A percentile compares a stretch with the other conserved stretches of the same genome.
These are phyloP conservation scores for Odocoileus virginianus DNA, from an alignment of 2,113 vertebrate species.

Conservation along the genomic window DNA sequence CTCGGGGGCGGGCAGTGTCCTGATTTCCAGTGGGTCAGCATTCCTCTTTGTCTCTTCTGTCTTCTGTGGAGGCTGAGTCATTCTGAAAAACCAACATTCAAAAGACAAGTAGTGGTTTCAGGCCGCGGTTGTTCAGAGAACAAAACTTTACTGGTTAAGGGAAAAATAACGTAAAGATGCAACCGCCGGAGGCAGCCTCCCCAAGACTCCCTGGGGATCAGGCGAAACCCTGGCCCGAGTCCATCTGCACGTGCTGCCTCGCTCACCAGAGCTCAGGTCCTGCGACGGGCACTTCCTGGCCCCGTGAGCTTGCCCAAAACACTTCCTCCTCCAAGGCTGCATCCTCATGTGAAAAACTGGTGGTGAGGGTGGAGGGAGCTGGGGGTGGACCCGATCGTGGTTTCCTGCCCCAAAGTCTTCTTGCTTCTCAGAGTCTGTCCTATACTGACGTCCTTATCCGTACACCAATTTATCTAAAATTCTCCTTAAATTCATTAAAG, in stretches of 20 bases:
- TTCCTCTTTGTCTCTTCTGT: neutral
- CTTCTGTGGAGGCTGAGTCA: neutral
- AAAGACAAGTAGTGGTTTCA: neutral
- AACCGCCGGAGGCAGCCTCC: rapidly evolving
- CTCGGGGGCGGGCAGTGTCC: neutral
- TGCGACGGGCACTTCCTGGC: rapidly evolving
- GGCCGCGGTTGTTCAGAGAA: neutral
- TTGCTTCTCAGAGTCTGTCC: neutral
- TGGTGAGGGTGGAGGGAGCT: rapidly evolving
- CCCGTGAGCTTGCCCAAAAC: neutral
- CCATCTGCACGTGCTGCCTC: no score
- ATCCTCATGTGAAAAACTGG: neutral
- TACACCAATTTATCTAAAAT: rapidly evolving
- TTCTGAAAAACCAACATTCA: neutral
- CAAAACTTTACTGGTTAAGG: neutral
- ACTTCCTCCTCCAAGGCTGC: neutral
- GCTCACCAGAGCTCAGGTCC: neutral
- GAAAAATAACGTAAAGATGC: neutral
- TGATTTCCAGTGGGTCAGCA: neutral
- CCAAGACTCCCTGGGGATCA: rapidly evolving
- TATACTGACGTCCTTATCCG: rapidly evolving
- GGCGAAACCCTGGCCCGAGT: neutral
- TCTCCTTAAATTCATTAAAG: neutral
- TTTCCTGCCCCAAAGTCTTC: neutral
- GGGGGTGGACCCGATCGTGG: rapidly evolving